Evolutionary conservation across 1,140 invertebrate genomes (phyloP).

Genomic region (Lepidotrigona ventralis): DNA sequence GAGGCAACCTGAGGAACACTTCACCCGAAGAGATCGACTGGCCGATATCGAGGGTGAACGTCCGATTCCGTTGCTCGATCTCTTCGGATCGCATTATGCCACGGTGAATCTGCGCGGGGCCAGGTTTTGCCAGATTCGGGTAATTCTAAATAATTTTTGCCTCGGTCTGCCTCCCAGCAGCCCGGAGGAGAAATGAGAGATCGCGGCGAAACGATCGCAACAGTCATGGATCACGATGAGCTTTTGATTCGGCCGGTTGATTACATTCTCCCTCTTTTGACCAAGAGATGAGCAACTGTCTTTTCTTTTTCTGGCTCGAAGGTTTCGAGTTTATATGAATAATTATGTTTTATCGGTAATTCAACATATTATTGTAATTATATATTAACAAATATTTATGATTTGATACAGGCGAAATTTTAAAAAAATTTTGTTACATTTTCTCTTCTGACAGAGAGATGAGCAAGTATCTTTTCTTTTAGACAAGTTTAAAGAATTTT

Average conservation of each 20-base stretch:
- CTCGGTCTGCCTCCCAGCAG: neutral
- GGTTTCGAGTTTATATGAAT: neutral
- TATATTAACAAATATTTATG: too few species aligned
- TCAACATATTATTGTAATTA: too few species aligned
- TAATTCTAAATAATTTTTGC: conserved; percentile 55
- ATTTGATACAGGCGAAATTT: too few species aligned
- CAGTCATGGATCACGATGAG: neutral
- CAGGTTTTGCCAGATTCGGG: conserved; percentile 35
- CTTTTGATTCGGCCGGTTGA: neutral
- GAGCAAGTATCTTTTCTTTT: too few species aligned
- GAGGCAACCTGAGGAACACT: neutral
- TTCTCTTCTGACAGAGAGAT: too few species aligned
- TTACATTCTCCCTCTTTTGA: neutral
- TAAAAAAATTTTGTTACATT: too few species aligned
- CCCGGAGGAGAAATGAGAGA: neutral
- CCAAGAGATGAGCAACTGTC: neutral
- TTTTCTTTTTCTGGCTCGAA: neutral
- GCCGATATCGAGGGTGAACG: conserved; percentile 58
- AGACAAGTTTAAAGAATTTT: too few species aligned
- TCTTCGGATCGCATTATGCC: conserved; percentile 46
- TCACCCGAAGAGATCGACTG: conserved; percentile 55
- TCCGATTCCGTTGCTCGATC: conserved; percentile 44
- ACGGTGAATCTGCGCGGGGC: conserved; percentile 20
- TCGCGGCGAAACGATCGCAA: neutral
- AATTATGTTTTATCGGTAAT: too few species aligned